Evolutionary conservation across 2,797 vertebrate genomes (phyloP).

Genomic region (Decapterus maruadsi): DNA sequence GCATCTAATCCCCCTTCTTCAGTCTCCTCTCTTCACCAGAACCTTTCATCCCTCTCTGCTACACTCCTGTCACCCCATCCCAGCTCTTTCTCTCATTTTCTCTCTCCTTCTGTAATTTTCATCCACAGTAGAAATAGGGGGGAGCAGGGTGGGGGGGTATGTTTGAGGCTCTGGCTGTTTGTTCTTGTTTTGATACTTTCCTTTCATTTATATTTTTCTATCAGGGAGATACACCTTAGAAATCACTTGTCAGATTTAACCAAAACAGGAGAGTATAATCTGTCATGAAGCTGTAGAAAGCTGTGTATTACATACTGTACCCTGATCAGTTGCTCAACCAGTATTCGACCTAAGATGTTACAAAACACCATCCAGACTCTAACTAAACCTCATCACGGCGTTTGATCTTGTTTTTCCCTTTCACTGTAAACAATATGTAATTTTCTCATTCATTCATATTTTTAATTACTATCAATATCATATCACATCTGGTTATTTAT

Average conservation of each 20-base stretch:
- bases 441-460: not conserved
- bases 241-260: not conserved
- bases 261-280: not conserved
- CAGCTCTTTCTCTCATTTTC: slow-evolving; percentile 47
- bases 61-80: slow-evolving; percentile 49
- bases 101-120: slow-evolving; percentile 43
- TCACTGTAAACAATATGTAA: not conserved
- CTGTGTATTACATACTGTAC: not conserved
- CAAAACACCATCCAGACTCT: slow-evolving; percentile 37
- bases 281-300: not conserved
- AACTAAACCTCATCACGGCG: not conserved
- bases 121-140: slow-evolving; percentile 18
- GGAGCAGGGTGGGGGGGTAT: not conserved
- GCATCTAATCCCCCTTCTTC: slow-evolving; percentile 67
- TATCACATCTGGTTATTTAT: not conserved
- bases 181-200: not conserved
- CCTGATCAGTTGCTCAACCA: slow-evolving; percentile 26
- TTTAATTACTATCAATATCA: not conserved
- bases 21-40: slow-evolving; percentile 46
- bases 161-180: not conserved
- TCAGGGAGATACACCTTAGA: not conserved
- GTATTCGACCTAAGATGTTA: slow-evolving; percentile 23
- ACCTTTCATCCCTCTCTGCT: slow-evolving; percentile 70
- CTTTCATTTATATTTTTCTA: not conserved
- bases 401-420: not conserved